Evolutionary conservation across 1,140 invertebrate species (phyloP), one percentile per base, ranked within the genome.

Genomic region (Pogonus chalceus): DNA sequence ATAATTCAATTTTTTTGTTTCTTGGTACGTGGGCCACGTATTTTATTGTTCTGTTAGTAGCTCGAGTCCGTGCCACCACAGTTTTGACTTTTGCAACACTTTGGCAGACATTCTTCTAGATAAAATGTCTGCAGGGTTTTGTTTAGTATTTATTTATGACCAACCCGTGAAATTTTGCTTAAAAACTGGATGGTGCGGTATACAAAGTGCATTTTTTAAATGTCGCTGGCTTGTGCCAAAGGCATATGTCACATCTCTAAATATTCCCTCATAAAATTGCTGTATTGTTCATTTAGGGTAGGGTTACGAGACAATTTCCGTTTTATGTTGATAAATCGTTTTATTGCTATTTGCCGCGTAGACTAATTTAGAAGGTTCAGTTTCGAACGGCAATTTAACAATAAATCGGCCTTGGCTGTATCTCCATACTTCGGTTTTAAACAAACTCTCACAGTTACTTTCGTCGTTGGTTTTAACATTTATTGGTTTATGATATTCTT

Each of bases 81-180:
- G 20, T 21, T 47, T 16, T 20, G 48, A 20, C 20, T 58, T 31
- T 2, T 49, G 22, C 2, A 62, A 31, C 16, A 49, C 14, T 21
- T 51, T 7, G 7, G 57, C 23, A 16, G 7, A n/a, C 2, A 54
- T 35, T 10, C 62, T 63, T 39, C 66, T 21, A 0, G 65, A 65
- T 3, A 62, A 49, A n/a, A 67, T 21, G 55, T 68, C 65, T 2
- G 65, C 65, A 9, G 65, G 64, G 57, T 68, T 69, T 3, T 55
- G 14, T 14, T 57, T 23, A 0, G 59, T 53, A n/a, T 51, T 31
- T 14, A 65, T 62, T 56, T 69, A 55, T 4, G 23, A 23, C 65
- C 65, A 69, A 9, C 52, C 2, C 16, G 20, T 22, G 23, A n/a
- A n/a, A n/a, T n/a, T n/a, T n/a, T n/a, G n/a, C n/a, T n/a, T n/a